Evolutionary conservation across 2,113 vertebrate species (phyloP).

Genomic region (Toxostoma redivivum): DNA sequence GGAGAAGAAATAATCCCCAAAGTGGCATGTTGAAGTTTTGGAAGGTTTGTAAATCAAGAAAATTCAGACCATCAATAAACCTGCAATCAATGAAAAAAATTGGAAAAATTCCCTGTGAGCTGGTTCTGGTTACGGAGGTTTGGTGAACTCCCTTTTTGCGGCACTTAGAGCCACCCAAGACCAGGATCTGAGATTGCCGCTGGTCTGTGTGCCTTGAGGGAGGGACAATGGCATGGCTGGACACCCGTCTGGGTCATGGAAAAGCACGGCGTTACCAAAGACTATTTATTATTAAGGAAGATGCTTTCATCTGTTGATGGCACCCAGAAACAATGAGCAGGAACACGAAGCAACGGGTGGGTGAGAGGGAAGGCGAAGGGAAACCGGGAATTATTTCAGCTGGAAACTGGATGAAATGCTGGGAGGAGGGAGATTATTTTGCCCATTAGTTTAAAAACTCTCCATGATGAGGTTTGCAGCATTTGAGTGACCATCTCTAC

Average conservation of each 20-base stretch:
- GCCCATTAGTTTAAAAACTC: neutral
- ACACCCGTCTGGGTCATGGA: neutral
- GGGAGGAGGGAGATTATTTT: neutral
- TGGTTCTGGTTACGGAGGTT: neutral
- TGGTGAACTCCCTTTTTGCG: neutral
- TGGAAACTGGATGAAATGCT: neutral
- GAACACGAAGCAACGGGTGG: constrained; percentile 6
- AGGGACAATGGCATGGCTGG: neutral
- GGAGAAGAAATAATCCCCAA: neutral
- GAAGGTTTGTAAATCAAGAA: neutral
- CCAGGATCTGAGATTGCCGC: neutral
- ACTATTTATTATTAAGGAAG: constrained; percentile 22
- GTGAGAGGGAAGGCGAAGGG: constrained; percentile 4
- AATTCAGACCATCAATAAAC: neutral
- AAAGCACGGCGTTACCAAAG: neutral
- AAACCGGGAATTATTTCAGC: neutral
- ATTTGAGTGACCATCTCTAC: neutral
- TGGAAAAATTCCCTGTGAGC: neutral
- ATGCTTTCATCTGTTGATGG: constrained; percentile 28
- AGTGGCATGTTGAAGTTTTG: neutral
- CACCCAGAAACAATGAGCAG: constrained; percentile 49
- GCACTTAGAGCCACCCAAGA: neutral
- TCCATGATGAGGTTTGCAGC: fast-evolving
- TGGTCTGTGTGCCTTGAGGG: neutral
- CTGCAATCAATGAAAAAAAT: neutral